Evolutionary conservation across 1,140 invertebrate genomes (phyloP), one percentile per base, ranked within the genome.

Genomic region (Sarcophaga bullata): DNA sequence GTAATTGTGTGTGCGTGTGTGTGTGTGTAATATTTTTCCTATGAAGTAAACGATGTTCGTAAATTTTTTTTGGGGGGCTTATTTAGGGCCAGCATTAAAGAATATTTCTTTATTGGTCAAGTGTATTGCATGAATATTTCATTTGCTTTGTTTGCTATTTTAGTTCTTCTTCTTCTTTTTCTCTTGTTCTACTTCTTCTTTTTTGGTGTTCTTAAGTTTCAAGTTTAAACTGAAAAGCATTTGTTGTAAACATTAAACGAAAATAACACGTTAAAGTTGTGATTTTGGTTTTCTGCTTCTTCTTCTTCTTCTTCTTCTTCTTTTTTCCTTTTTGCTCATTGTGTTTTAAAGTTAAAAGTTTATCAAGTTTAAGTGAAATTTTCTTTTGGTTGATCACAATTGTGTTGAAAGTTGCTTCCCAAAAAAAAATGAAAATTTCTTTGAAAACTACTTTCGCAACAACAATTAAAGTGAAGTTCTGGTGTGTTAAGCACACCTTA

Each of bases 341-440:
- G 9, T 10, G 50, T 52, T 52, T 52, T 52, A 6, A 10, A 52
- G 9, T 52, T 52, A 68, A 68, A 68, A 68, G n/a, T 68, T 68
- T 68, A 10, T 8, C 19, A 68, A 68, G n/a, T 68, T n/a, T 68
- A 68, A 68, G 58, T 68, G 58, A 68, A 68, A 68, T 68, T 6
- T 68, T 25, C 11, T 58, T 58, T 58, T n/a, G 25, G 25, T 4
- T 37, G 25, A 37, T 37, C 25, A 37, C 25, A 37, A 37, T 37
- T 37, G 25, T 37, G 25, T 37, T 37, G 25, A 37, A 37, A 37
- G 25, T 37, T 37, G 25, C 25, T 37, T 37, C 1, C 1, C 1
- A 37, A 37, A 37, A 37, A 19, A 25, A 19, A 68, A 68, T 68
- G 62, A 68, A 9, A 68, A 68, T 68, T 17, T 37, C 25, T 68